Conservation (phyloP, 1,140 invertebrate genomes). For the Ooceraea biroi region DNA sequence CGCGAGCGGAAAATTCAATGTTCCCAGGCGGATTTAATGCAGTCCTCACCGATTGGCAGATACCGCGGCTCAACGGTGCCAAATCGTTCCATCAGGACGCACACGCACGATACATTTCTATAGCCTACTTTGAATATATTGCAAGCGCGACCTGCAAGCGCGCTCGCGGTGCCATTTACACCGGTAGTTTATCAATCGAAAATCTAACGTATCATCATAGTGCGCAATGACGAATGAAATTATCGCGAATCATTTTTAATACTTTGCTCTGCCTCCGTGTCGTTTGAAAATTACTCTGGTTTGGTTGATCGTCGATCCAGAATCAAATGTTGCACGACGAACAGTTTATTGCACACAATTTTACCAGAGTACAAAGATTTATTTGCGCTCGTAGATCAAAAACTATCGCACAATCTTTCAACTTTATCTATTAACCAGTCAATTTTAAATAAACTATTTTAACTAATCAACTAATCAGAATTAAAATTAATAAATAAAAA, state of each 20-base stretch:
- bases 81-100: slow-evolving; percentile 71
- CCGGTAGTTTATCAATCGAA: slow-evolving; percentile 57
- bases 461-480: too few relatives aligned
- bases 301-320: not conserved
- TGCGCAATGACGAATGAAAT: slow-evolving; percentile 54
- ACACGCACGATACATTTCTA: slow-evolving; percentile 51
- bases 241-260: slow-evolving; percentile 38
- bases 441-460: too few relatives aligned
- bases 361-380: too few relatives aligned
- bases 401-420: too few relatives aligned
- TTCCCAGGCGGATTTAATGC: slow-evolving; percentile 71
- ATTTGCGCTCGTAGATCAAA: too few relatives aligned
- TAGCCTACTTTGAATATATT: slow-evolving; percentile 68
- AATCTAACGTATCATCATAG: slow-evolving; percentile 59
- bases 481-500: too few relatives aligned
- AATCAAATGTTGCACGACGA: not conserved
- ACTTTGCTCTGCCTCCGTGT: not conserved
- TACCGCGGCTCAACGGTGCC: slow-evolving; percentile 70
- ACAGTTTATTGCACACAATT: too few relatives aligned
- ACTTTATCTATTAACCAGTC: too few relatives aligned
- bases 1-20: slow-evolving; percentile 71
- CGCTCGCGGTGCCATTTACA: slow-evolving; percentile 40
- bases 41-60: slow-evolving; percentile 75
- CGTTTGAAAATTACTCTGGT: not conserved
- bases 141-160: slow-evolving; percentile 24